phyloP scores from a whole-genome alignment of 2,888 invertebrate genomes.

The Caenorhabditis uteleia region DNA sequence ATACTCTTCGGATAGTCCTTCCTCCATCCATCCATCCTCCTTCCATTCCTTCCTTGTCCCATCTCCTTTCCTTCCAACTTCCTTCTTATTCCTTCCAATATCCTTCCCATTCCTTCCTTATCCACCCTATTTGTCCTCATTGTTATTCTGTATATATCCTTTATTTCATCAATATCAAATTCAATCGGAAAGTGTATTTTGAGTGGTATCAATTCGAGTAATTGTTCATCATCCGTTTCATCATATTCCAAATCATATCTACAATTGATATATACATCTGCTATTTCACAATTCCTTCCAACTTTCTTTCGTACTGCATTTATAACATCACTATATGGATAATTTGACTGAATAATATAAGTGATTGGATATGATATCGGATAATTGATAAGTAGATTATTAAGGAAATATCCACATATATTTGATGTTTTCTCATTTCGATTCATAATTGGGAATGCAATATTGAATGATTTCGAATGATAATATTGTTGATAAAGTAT shows the following conservation, averaged over 20 bases:
- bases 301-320: conserved; percentile 5
- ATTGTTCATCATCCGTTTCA: conserved; percentile 39
- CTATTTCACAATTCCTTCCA: conserved; percentile 10
- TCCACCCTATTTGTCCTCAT: conserved; percentile 12
- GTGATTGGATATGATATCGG: conserved; percentile 3
- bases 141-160: conserved; percentile 10
- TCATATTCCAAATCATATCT: conserved; percentile 57
- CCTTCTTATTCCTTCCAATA: conserved; percentile 1
- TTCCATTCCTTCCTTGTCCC: no score
- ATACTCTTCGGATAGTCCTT: no score
- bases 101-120: neutral
- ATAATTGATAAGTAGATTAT: conserved; percentile 50
- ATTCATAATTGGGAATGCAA: conserved; percentile 49
- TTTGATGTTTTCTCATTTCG: conserved; percentile 29
- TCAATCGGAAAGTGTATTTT: conserved; percentile 46
- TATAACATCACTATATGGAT: conserved; percentile 15
- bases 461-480: conserved; percentile 18
- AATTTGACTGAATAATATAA: conserved; percentile 8
- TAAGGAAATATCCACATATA: conserved; percentile 57
- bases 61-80: neutral
- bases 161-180: conserved; percentile 42
- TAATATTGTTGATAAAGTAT: neutral
- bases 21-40: no score
- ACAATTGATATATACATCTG: conserved; percentile 58
- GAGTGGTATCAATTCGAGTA: conserved; percentile 34